A percentile compares a stretch with the other conserved stretches of the same genome.
phyloP scores from a whole-genome alignment of 37 sponge, comb jelly and placozoan species.

The Cladorhizidae sp. region DNA sequence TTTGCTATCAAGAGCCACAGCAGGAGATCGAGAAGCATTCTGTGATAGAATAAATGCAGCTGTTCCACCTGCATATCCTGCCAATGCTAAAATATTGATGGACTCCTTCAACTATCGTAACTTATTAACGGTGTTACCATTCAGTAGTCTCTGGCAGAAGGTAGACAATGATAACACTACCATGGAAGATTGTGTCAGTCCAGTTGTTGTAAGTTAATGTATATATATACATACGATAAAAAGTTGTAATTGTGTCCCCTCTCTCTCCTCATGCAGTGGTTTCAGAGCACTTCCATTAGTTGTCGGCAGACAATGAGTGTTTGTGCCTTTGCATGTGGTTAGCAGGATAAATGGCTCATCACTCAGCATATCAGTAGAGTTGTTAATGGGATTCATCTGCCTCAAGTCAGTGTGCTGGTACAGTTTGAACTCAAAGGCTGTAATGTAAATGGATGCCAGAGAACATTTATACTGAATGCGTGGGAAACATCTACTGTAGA shows the following conservation, averaged over 20 bases:
- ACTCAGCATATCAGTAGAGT: too few species aligned
- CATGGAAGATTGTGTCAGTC: background rate
- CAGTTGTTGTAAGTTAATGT: background rate
- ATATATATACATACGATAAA: background rate
- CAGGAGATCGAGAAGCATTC: slow-evolving; percentile 7
- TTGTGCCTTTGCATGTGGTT: background rate
- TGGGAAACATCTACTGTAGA: too few species aligned
- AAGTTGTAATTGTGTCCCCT: background rate
- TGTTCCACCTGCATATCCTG: background rate
- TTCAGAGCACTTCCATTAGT: too few species aligned
- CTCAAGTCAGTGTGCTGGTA: too few species aligned
- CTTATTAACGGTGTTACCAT: background rate
- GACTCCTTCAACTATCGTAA: slow-evolving; percentile 31
- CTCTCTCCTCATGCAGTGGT: too few species aligned
- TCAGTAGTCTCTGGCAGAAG: background rate
- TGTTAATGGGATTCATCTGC: too few species aligned
- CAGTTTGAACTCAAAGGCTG: too few species aligned
- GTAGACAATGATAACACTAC: slow-evolving; percentile 13
- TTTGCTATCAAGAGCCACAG: background rate
- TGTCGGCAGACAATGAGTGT: too few species aligned
- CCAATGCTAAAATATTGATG: slow-evolving; percentile 18
- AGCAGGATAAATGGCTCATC: slow-evolving; percentile 33
- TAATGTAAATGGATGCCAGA: too few species aligned
- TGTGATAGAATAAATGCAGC: background rate
- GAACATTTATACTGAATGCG: too few species aligned